Base-by-base conservation (phyloP, 1,140 invertebrate species). In the Meloidogyne exigua region DNA sequence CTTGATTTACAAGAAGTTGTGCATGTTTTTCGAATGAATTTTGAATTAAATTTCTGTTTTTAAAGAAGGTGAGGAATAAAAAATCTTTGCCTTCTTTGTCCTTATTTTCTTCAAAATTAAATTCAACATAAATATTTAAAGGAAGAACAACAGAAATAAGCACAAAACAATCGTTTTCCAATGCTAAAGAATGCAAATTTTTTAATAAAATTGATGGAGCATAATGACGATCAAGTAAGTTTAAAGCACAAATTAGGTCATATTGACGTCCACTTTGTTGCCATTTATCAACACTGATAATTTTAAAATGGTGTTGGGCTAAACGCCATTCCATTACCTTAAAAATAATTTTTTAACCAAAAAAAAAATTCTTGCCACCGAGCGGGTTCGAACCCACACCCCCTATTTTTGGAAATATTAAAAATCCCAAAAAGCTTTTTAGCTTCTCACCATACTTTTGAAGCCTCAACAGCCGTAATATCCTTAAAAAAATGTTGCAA, bases 91-190 rank as follows among this genome's bases (percentile, higher is more conserved):
- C 68, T 66, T 18, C 39, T 62, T 26, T 62, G 70, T 75, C 9
- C 21, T 25, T n/a, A n/a, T n/a, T n/a, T n/a, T n/a, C 32, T 5
- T 73, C 9, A 12, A 32, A 36, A 32, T 87, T 36, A 82, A 90
- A 91, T 90, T 97, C 95, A 0, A 96, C 94, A 87, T 94, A 96
- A 12, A 94, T 93, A 79, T 91, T 92, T 87, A 94, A 93, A 15
- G 95, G 95, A 57, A 96, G 88, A 0, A 96, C 94, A 0, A 95
- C 88, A 0, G 94, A 93, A 0, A 96, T 87, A 15, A 96, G 83
- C 0, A 94, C 88, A 7, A 91, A 88, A 5, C 94, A 94, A 66
- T 90, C 90, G 3, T 76, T 71, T 23, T 73, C 39, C 3, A 75
- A 57, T 11, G 84, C 72, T 0, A 72, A 66, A 12, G 78, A 36